Evolutionary conservation across 2,113 vertebrate species (phyloP).

Genomic region (Mugil cephalus): DNA sequence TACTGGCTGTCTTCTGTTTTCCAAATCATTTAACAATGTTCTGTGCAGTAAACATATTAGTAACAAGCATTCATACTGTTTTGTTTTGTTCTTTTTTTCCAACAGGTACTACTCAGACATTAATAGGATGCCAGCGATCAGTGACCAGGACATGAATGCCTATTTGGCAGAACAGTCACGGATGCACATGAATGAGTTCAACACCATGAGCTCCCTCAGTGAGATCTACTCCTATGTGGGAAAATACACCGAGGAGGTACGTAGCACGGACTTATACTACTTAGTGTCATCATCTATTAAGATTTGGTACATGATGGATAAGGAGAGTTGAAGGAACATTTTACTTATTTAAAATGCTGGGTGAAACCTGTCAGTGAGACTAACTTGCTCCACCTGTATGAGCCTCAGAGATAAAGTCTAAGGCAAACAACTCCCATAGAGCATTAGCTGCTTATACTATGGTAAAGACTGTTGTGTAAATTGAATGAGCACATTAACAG

Average conservation of each 20-base stretch:
- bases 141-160: conserved; percentile 99
- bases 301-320: background rate
- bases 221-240: conserved; percentile 99
- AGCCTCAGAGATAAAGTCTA: conserved; percentile 10
- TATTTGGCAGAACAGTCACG: conserved; percentile 98
- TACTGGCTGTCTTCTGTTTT: background rate
- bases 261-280: conserved; percentile 29
- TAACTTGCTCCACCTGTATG: background rate
- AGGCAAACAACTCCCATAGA: background rate
- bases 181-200: conserved; percentile 99
- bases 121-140: conserved; percentile 96
- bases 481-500: background rate
- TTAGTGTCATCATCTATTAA: background rate
- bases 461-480: background rate
- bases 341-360: no score
- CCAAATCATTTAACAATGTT: background rate
- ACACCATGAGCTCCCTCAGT: conserved; percentile 96
- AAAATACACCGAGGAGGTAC: conserved; percentile 98
- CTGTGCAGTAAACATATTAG: conserved; percentile 1
- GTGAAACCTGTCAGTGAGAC: no score
- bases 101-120: conserved; percentile 98
- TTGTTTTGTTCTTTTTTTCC: conserved; percentile 37
- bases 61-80: conserved; percentile 21
- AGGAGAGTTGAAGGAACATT: conserved; percentile 7
- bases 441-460: no score